Evolutionary conservation across 2,888 invertebrate species (phyloP).

Genomic region (Archaeoteleia sp.): DNA sequence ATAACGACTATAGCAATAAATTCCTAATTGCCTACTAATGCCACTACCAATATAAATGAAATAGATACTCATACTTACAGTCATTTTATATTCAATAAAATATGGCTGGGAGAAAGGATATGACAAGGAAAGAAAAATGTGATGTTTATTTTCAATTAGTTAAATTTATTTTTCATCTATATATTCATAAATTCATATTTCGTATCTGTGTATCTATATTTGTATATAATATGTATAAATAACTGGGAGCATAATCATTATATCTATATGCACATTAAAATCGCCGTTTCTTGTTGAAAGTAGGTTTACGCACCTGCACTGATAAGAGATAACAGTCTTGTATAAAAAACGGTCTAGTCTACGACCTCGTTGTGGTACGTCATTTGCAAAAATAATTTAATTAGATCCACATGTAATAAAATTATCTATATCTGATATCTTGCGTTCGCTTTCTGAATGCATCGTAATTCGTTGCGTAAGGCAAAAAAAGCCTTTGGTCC

Average conservation of each 20-base stretch:
- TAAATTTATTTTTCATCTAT: slow-evolving; percentile 54
- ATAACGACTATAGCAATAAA: no score
- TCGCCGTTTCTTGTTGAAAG: slow-evolving; percentile 58
- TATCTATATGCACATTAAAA: slow-evolving; percentile 61
- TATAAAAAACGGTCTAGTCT: slow-evolving; percentile 25
- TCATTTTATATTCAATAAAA: no score
- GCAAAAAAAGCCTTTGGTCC: slow-evolving; percentile 22
- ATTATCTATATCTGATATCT: neutral
- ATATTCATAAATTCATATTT: slow-evolving; percentile 44
- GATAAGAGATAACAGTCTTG: slow-evolving; percentile 51
- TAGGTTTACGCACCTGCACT: slow-evolving; percentile 54
- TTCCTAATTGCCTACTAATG: no score
- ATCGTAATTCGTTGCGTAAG: slow-evolving; percentile 4
- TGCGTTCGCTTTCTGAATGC: no score
- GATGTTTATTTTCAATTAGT: slow-evolving; percentile 36
- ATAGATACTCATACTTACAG: no score
- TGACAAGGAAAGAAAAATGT: slow-evolving; percentile 4
- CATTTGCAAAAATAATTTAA: no score
- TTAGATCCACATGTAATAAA: no score
- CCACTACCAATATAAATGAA: no score
- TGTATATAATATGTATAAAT: slow-evolving; percentile 49
- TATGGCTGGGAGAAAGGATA: slow-evolving; percentile 2
- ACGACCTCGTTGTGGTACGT: slow-evolving; percentile 12
- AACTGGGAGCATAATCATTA: slow-evolving; percentile 53
- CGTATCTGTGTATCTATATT: slow-evolving; percentile 36